phyloP scores from a whole-genome alignment of 2,797 vertebrate species.

The Scolopax rusticola region DNA sequence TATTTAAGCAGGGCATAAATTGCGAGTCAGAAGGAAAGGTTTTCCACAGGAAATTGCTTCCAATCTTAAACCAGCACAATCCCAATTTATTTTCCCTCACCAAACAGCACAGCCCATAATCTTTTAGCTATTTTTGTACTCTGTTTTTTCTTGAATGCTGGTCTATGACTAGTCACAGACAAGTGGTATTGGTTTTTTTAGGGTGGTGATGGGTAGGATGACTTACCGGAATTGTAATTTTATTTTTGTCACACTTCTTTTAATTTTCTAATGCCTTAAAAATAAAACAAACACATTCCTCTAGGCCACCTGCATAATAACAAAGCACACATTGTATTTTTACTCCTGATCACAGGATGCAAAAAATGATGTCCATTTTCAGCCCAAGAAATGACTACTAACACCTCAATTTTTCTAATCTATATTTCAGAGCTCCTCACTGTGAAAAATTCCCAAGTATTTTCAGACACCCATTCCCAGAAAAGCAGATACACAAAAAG shows the following conservation, averaged over 20 bases:
- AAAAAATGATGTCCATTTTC: neutral
- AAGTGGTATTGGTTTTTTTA: neutral
- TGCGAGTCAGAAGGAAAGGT: neutral
- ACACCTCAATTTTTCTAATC: neutral
- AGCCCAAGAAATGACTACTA: neutral
- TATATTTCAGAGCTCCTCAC: neutral
- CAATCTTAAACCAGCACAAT: neutral
- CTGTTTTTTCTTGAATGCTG: neutral
- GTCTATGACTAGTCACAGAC: neutral
- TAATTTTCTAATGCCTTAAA: neutral
- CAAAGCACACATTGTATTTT: neutral
- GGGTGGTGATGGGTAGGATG: neutral
- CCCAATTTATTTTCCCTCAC: neutral
- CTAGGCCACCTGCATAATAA: neutral
- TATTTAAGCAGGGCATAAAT: neutral
- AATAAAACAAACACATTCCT: neutral
- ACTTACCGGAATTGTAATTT: neutral
- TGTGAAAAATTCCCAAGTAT: neutral
- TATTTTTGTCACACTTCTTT: neutral
- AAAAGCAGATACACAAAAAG: neutral
- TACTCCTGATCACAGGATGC: neutral
- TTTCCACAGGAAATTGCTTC: conserved; percentile 1
- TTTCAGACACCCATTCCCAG: neutral
- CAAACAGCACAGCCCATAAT: neutral
- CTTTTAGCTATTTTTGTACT: neutral